Base-by-base conservation (phyloP, 2,113 vertebrate genomes). In the Ia io region DNA sequence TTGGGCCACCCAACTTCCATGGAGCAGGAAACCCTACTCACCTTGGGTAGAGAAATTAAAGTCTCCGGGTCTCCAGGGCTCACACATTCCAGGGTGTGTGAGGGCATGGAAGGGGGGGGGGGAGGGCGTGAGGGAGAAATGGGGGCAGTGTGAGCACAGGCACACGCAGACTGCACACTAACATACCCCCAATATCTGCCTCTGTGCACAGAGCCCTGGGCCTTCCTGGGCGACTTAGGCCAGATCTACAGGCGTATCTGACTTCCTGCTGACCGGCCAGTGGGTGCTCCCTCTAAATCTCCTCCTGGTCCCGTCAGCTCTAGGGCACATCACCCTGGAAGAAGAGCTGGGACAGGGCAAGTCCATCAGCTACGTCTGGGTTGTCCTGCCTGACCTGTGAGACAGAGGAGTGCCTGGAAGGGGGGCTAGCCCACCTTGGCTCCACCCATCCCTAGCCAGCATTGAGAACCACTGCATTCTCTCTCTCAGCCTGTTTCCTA, bases 401-500 rank as follows among this genome's bases (percentile, higher is more conserved):
- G 71, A 49, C 23, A 9, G 23, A 37, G 28, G 61, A 69, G 12
- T 17, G 44, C 51, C 44, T 40, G 42, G 14, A 30, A 71, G 30
- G n/a, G 9, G 53, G 7, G 3, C 17, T 37, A n/a, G 80, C 42
- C 12, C 0, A 6, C 40, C 9, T 28, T 42, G 17, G 12, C 9
- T 93, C 80, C 28, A 59, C 65, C 44, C 73, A 7, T n/a, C 11
- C 9, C 8, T 32, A 4, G 69, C 3, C 18, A 80, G 56, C 14
- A 18, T 2, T 1, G 16, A 9, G 49, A 86, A 61, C 5, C 28
- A 6, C 22, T 3, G 30, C 4, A 1, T 65, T 49, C 28, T 42
- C 18, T 35, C 30, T 49, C 65, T 2, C 3, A 79, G 82, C 87
- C 90, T 87, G 92, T 88, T 94, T 95, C 88, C 71, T 59, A 56